A percentile compares a stretch with the other conserved stretches of the same genome.
phyloP scores from a whole-genome alignment of 2,797 vertebrate genomes.

The Ceyx erithaca region DNA sequence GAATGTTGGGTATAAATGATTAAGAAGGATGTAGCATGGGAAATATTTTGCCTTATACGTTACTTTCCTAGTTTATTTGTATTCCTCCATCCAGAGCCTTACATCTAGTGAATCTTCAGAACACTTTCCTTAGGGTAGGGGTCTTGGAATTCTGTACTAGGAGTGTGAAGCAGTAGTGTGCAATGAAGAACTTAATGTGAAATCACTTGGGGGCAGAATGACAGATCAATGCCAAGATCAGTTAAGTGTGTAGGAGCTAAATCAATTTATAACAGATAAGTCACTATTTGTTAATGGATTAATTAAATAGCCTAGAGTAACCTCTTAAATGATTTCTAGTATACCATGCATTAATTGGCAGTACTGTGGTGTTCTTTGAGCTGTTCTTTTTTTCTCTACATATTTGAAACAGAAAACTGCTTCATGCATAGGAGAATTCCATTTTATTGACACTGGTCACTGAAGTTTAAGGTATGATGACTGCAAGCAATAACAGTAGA shows the following conservation, averaged over 20 bases:
- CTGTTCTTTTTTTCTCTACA: neutral
- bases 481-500: neutral
- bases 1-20: neutral
- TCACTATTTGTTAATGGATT: slow-evolving; percentile 51
- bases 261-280: slow-evolving; percentile 52
- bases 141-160: neutral
- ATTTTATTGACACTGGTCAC: neutral
- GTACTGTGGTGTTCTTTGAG: neutral
- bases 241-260: slow-evolving; percentile 17
- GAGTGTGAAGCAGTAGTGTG: neutral
- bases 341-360: neutral
- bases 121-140: neutral
- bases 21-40: neutral
- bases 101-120: neutral
- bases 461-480: neutral
- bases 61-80: neutral
- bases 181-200: slow-evolving; percentile 19
- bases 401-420: neutral
- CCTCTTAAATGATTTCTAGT: slow-evolving; percentile 36
- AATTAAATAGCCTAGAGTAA: slow-evolving; percentile 40
- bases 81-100: neutral
- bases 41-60: neutral
- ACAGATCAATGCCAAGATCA: slow-evolving; percentile 35
- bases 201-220: neutral
- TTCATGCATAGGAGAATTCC: neutral